phyloP scores from a whole-genome alignment of 2,888 invertebrate species.

The Zeuzera pyrina region DNA sequence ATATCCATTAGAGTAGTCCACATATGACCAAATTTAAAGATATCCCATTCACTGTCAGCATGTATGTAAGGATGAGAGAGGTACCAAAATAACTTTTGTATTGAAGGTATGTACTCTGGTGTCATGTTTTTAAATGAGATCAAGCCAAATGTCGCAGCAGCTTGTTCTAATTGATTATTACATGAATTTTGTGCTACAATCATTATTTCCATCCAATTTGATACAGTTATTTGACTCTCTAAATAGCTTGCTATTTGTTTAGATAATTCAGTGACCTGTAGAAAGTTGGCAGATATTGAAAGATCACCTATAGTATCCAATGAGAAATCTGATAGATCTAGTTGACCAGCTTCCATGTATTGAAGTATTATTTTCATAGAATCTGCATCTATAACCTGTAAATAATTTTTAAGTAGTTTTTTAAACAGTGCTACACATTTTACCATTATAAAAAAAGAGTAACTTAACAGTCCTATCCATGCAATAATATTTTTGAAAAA shows the following conservation, averaged over 20 bases:
- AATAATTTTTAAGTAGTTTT: slow-evolving; percentile 17
- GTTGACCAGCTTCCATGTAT: slow-evolving; percentile 47
- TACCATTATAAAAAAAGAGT: background rate
- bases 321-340: slow-evolving; percentile 42
- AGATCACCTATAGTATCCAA: slow-evolving; percentile 35
- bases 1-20: slow-evolving; percentile 36
- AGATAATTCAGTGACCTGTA: slow-evolving; percentile 51
- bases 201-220: slow-evolving; percentile 47
- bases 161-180: slow-evolving; percentile 33
- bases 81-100: slow-evolving; percentile 51
- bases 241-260: slow-evolving; percentile 51
- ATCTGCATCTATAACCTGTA: slow-evolving; percentile 47
- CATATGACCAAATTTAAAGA: slow-evolving; percentile 50
- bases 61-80: slow-evolving; percentile 52
- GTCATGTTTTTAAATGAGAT: slow-evolving; percentile 44
- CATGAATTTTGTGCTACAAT: slow-evolving; percentile 42
- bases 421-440: too few species aligned
- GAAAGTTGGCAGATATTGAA: slow-evolving; percentile 45
- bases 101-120: slow-evolving; percentile 32
- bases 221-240: slow-evolving; percentile 30
- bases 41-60: slow-evolving; percentile 35
- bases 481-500: background rate
- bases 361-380: slow-evolving; percentile 45
- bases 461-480: background rate
- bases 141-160: slow-evolving; percentile 38